These are phyloP conservation scores for Diabrotica balteata DNA, from an alignment of 2,888 invertebrate genomes.

Conservation along the genomic window DNA sequence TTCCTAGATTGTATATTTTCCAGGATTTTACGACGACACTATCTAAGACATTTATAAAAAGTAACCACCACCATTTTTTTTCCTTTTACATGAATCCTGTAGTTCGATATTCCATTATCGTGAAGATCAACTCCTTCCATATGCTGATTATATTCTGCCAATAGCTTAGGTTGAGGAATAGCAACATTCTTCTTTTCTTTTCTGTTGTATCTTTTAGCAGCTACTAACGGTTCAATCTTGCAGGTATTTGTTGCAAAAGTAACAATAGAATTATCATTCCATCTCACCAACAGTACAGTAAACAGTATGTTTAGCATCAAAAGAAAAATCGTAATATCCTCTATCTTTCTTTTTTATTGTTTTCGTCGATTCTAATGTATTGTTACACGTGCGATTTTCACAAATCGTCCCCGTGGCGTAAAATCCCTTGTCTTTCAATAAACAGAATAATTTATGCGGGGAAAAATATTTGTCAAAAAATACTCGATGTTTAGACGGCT, in stretches of 20 bases:
- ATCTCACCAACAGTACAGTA: conserved; percentile 6
- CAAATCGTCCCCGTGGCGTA: no score
- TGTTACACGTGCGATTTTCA: no score
- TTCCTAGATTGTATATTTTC: not conserved
- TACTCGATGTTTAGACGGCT: no score
- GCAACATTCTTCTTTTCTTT: not conserved
- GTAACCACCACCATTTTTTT: not conserved
- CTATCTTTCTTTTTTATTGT: no score
- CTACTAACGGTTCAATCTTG: not conserved
- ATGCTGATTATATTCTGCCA: not conserved
- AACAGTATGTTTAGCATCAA: no score
- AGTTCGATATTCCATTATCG: no score
- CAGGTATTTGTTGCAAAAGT: not conserved
- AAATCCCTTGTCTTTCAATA: no score
- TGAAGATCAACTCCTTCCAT: no score
- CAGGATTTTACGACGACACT: not conserved
- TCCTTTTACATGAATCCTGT: not conserved
- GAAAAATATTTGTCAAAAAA: no score
- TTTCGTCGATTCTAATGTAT: no score
- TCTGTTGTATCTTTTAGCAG: not conserved
- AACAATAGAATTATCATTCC: not conserved
- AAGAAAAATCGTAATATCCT: no score
- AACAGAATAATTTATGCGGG: no score
- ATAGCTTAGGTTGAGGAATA: not conserved
- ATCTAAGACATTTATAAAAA: not conserved